Base-by-base conservation (phyloP, 2,888 invertebrate genomes). In the Dynastes maya region DNA sequence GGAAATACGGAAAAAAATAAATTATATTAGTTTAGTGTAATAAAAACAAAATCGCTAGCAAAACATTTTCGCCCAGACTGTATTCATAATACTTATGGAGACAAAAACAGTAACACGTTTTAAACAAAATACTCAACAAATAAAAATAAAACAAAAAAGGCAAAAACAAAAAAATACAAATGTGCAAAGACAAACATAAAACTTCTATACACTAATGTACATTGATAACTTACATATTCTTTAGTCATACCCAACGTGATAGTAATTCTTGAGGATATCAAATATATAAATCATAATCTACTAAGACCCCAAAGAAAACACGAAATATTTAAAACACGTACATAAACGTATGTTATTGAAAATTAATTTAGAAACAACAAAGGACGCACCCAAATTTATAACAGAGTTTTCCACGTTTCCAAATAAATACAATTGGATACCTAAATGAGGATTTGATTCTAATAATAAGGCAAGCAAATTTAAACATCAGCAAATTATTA, bases 31-130 rank as follows among this genome's bases (percentile, higher is more conserved):
- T 74, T 58, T 37, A 29, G 13, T 74, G 61, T 74, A 45, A 63
- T 49, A 49, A 71, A 71, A 37, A 74, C 29, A 61, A 74, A 11
- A 68, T 45, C 16, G 40, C 27, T 74, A 74, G 71, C 72, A 74
- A 61, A 74, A 74, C 72, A 74, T 49, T 61, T 74, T 74, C 72
- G 61, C 72, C 72, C 72, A 74, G 32, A 74, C 72, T 74, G 72
- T 74, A 74, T 74, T 74, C 72, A 74, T 74, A 74, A 74, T 74
- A 74, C 72, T 61, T 74, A 45, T 71, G 32, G 37, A 55, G 53
- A 71, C 53, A 32, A 71, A 32, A 71, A 71, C 71, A 55, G 6
- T 55, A 53, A 71, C 53, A 55, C n/a, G 5, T 37, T 37, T 37
- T 37, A 5, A 37, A 37, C 32, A 2, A 5, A 37, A 37, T 37